Base-by-base conservation (phyloP, 1,140 invertebrate genomes). In the Cyclina sinensis region DNA sequence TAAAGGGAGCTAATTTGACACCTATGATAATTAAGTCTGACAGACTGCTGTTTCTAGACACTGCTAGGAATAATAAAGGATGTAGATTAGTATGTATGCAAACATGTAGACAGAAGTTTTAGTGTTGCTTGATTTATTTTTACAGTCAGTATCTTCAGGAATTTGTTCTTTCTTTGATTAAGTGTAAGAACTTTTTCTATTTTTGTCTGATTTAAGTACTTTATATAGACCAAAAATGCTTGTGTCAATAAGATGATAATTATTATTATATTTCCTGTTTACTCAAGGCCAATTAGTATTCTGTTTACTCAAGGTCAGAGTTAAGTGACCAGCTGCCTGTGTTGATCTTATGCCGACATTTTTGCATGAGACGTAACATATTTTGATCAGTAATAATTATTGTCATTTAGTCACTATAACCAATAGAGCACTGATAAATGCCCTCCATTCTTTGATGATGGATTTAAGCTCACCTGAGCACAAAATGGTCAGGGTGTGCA, bases 1-100 rank as follows among this genome's bases (percentile, higher is more conserved):
- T 62, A 62, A 62, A 62, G 57, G 57, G 57, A 62, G 57, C 57
- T 62, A 62, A 62, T 62, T 62, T 62, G 57, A 62, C 57, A 62
- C 27, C n/a, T 27, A 62, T 62, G 57, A 27, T 62, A 27, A 62
- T 62, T 62, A 62, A 24, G 24, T n/a, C 57, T 27, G 57, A 62
- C 57, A 62, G 57, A 62, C 12, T 4, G 57, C 24, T 62, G n/a
- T 27, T 27, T 24, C 14, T 62, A 62, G 57, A 62, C 57, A 62
- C 57, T 62, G 57, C n/a, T 54, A 54, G 21, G n/a, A 54, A 54
- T 18, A 54, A 18, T 54, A 12, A n/a, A 11, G 51, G 21, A 11
- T 54, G 51, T 54, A 27, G n/a, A 62, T 27, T 27, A 24, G 57
- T 7, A 62, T 62, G 57, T 62, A 27, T 27, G 27, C 14, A 9